phyloP scores from a whole-genome alignment of 2,797 vertebrate genomes.

The Gymnocypris eckloni region DNA sequence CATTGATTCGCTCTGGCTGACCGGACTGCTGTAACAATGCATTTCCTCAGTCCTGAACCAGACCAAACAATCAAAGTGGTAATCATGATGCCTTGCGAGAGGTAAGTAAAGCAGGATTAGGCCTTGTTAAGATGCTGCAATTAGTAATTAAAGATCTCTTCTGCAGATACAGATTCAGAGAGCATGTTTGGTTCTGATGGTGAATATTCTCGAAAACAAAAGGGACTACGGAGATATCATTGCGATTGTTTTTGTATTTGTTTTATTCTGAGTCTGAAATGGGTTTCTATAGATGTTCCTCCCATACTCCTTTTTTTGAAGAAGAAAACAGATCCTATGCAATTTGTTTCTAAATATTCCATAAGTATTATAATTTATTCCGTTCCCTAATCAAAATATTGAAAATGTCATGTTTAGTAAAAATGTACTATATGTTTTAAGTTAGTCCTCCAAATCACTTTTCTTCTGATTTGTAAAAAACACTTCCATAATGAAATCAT shows the following conservation, averaged over 20 bases:
- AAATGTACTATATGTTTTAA: background rate
- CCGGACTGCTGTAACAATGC: constrained; percentile 82
- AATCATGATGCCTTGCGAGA: constrained; percentile 44
- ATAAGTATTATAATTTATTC: background rate
- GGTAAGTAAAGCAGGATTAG: constrained; percentile 28
- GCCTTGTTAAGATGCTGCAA: constrained; percentile 38
- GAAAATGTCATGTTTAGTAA: background rate
- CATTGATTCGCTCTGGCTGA: constrained; percentile 87
- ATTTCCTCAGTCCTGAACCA: constrained; percentile 75
- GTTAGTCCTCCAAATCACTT: background rate
- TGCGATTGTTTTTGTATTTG: no score
- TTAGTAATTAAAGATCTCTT: background rate
- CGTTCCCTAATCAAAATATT: background rate
- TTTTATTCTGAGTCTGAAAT: no score
- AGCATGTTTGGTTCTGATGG: background rate
- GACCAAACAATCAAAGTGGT: constrained; percentile 44
- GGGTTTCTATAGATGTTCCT: no score
- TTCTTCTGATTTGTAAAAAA: background rate
- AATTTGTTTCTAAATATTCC: background rate
- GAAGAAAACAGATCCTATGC: background rate
- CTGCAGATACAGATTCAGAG: background rate
- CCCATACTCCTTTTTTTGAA: background rate
- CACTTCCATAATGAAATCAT: background rate
- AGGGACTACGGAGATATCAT: background rate
- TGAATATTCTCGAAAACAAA: background rate